Base-by-base conservation (phyloP, 2,113 vertebrate genomes). In the Oreotrochilus melanogaster region DNA sequence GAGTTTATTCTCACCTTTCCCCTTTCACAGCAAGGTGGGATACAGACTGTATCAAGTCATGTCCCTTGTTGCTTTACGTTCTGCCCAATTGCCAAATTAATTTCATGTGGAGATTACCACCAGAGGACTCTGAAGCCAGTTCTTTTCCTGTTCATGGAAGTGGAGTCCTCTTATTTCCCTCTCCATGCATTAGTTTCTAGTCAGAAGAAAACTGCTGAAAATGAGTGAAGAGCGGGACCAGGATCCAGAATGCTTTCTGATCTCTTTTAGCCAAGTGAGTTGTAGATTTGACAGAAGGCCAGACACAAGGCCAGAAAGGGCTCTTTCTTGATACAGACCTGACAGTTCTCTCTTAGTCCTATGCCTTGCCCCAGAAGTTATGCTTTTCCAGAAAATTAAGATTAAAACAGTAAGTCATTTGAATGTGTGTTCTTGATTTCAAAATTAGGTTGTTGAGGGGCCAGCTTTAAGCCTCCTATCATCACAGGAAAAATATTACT, bases 1-100 rank as follows among this genome's bases (percentile, higher is more conserved):
- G 37, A 30, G 53, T 56, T 51, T 28, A 25, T 25, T 33, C 3
- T 4, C 18, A 13, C 37, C 23, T 60, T 71, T 74, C 31, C 45
- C 31, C n/a, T 79, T 57, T 56, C 24, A 1, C 33, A 33, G 39
- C 0, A 2, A 47, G 5, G 11, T 24, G n/a, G n/a, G n/a, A n/a
- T n/a, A 51, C 18, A 14, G 78, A 45, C 57, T 0, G 1, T 66
- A 75, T 54, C 62, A 31, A 16, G 3, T 87, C 12, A 16, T 60
- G 13, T 74, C 30, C 27, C 30, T 60, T 18, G 45, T 31, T 78
- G 31, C 78, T 19, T 50, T 60, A 12, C n/a, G 39, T 66, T 58
- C 58, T 81, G 6, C 35, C 53, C 28, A 24, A 2, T 33, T 72
- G 18, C 25, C 64, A 66, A 15, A 23, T 16, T 7, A 39, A 22